Evolutionary conservation across 2,888 invertebrate species (phyloP), one percentile per base, ranked within the genome.

Genomic region (Alviniconcha strummeri): DNA sequence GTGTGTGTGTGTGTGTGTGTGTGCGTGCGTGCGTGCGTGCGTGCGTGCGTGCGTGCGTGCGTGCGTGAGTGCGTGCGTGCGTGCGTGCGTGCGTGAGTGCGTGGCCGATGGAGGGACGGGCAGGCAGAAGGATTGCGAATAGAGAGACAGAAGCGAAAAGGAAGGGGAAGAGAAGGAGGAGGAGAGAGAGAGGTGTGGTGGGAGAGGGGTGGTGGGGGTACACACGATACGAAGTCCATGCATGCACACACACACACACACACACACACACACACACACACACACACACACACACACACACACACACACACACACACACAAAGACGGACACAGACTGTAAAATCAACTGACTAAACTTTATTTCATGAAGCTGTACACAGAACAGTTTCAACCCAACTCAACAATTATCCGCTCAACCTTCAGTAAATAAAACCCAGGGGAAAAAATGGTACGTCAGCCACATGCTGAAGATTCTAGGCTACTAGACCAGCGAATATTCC

Each of bases 281-380:
- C 52, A 80, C 15, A 64, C 9, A 64, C 11, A 64, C 64, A 64
- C 11, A 64, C 64, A 64, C 11, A 64, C 64, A 64, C 11, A 64
- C 64, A 64, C 11, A 64, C 64, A 9, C 9, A 64, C 64, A 13
- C 11, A 64, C 15, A 64, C 11, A 69, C 69, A 69, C 69, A 69
- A 69, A 55, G 7, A 4, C 13, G 11, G 57, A 67, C 54, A 17
- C 57, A 19, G 57, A 8, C 3, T 67, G 11, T 79, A 80, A 77
- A 81, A 81, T 81, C 81, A 81, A 81, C 81, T 81, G 81, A 81
- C 81, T 81, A 81, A 74, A 81, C 81, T 81, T 81, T 81, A 81
- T 81, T 81, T 81, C 81, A 81, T 81, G 72, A 69, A 81, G 71
- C 81, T 81, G 81, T 81, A 81, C 72, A 81, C 52, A 74, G 19